These are phyloP conservation scores for Acanthurus leucopareius DNA, from an alignment of 2,797 vertebrate species.

Conservation along the genomic window DNA sequence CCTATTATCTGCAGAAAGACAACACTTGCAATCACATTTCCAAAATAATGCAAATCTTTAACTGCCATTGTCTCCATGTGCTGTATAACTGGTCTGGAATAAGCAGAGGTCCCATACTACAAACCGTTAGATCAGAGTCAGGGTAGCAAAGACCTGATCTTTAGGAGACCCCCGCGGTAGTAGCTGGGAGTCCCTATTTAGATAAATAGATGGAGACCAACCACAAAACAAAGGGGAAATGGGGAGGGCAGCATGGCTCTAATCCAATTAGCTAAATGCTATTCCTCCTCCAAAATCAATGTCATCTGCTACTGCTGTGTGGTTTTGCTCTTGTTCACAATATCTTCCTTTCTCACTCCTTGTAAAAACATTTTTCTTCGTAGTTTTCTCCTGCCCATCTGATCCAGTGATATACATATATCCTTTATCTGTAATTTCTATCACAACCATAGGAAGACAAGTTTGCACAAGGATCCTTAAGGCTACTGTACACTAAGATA, in stretches of 20 bases:
- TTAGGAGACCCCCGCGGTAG: constrained; percentile 61
- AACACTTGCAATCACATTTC: neutral
- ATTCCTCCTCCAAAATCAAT: constrained; percentile 85
- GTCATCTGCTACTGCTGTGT: constrained; percentile 74
- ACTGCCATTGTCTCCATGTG: neutral
- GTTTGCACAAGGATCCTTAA: neutral
- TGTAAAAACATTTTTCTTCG: constrained; percentile 43
- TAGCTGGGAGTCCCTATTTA: constrained; percentile 76
- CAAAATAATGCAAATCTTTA: neutral
- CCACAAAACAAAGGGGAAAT: constrained; percentile 84
- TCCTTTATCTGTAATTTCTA: constrained; percentile 37
- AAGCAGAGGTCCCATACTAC: constrained; percentile 27
- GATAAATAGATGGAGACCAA: constrained; percentile 82
- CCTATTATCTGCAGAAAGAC: neutral
- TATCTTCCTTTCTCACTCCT: constrained; percentile 43
- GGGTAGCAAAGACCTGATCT: constrained; percentile 46
- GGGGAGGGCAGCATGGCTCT: constrained; percentile 73
- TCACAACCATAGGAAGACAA: constrained; percentile 11
- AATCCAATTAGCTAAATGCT: constrained; percentile 87
- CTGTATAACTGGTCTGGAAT: constrained; percentile 12
- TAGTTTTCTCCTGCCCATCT: constrained; percentile 16
- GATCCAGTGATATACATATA: constrained; percentile 18
- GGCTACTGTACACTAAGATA: neutral
- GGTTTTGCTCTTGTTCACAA: constrained; percentile 43
- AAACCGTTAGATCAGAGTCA: constrained; percentile 46